Percentiles rank a stretch among this genome's conserved stretches.
These are phyloP conservation scores for Drosophila suboccidentalis DNA, from an alignment of 2,888 invertebrate species.

Conservation along the genomic window DNA sequence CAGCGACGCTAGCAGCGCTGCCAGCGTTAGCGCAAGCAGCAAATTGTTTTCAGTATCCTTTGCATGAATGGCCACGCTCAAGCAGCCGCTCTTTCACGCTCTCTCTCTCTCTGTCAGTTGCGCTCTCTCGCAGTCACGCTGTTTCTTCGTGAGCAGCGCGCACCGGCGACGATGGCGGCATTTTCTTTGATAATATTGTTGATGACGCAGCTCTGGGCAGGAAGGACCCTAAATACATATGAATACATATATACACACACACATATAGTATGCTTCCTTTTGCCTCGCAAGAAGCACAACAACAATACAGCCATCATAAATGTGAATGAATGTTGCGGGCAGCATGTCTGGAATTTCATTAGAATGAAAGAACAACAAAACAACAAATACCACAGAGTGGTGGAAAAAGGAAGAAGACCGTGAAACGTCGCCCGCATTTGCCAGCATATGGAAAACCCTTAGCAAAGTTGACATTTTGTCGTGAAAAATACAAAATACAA, in stretches of 20 bases:
- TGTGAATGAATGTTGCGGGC: slow-evolving; percentile 53
- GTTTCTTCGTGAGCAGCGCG: slow-evolving; percentile 15
- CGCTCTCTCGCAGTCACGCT: slow-evolving; percentile 17
- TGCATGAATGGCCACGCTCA: slow-evolving; percentile 59
- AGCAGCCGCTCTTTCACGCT: neutral
- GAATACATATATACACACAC: slow-evolving; percentile 1
- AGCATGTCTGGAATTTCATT: slow-evolving; percentile 27
- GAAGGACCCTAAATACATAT: slow-evolving; percentile 31
- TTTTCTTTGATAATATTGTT: slow-evolving; percentile 64
- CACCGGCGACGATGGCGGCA: slow-evolving; percentile 65
- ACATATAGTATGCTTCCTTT: slow-evolving; percentile 1
- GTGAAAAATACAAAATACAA: slow-evolving; percentile 18
- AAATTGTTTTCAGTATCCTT: slow-evolving; percentile 66
- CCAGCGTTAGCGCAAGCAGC: slow-evolving; percentile 22
- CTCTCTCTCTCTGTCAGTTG: slow-evolving; percentile 5
- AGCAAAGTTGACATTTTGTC: slow-evolving; percentile 19
- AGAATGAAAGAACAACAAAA: slow-evolving; percentile 9
- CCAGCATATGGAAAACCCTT: slow-evolving; percentile 45
- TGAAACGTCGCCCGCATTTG: slow-evolving; percentile 26
- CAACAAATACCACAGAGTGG: slow-evolving; percentile 13
- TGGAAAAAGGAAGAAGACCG: slow-evolving; percentile 4
- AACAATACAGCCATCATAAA: slow-evolving; percentile 25
- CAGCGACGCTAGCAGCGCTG: slow-evolving; percentile 32
- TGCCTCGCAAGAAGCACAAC: slow-evolving; percentile 13
- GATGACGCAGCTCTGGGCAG: slow-evolving; percentile 64